Evolutionary conservation across 92 coral and sea anemone genomes (phyloP), one percentile per base, ranked within the genome.

Genomic region (Phymanthus crucifer): DNA sequence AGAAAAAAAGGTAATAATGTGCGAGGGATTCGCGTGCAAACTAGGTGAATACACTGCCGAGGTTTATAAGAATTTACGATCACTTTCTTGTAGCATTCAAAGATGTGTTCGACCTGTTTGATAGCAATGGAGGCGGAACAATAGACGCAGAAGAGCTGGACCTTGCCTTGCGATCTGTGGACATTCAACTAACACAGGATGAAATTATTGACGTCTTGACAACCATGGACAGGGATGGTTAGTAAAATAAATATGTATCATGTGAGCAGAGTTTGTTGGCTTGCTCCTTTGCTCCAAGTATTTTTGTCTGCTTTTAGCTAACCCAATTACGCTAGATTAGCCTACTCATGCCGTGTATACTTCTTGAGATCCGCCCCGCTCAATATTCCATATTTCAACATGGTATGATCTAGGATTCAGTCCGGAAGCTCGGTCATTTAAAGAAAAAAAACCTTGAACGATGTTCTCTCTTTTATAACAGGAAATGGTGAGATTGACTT

Each of bases 401-500:
- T n/a, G n/a, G n/a, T n/a, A n/a, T n/a, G n/a, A n/a, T n/a, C n/a
- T n/a, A 45, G 50, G 13, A 45, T 45, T 9, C 50, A 9, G 50
- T 45, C n/a, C n/a, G n/a, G 16, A 45, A 45, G 4, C 4, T 17
- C 50, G 0, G 4, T 17, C 10, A 45, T 9, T 45, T 9, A 9
- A 45, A 2, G 16, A 2, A 11, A 54, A 19, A 18, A 2, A 52
- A 0, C 64, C 4, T 19, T 2, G 1, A 21, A 54, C n/a, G 7
- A 19, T 54, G 19, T 54, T 54, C 27, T 11, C 9, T 21, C 9
- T 27, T 54, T 54, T 8, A 31, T 43, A 72, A 11, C 43, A 95
- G 99, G 99, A 45, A 93, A 95, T 75, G 99, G 99, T 17, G 99
- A 95, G 80, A 95, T 95, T 48, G 99, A 95, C 81, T 95, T 95